Conservation (phyloP, 2,797 vertebrate genomes). For the Rhadinocentrus ornatus region DNA sequence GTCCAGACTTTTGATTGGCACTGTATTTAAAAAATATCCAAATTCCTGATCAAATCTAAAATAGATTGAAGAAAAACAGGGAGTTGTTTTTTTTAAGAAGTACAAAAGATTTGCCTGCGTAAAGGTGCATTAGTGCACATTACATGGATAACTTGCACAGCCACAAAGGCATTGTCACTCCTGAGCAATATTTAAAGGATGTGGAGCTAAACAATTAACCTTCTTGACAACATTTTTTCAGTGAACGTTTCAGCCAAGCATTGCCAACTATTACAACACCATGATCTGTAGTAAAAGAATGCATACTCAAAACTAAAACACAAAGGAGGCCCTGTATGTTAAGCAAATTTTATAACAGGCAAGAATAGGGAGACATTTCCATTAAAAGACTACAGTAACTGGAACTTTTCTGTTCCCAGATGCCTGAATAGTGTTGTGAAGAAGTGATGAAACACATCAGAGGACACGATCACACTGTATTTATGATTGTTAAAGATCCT, state of each 20-base stretch:
- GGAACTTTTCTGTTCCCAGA: background rate
- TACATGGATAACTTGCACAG: background rate
- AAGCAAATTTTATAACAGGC: no score
- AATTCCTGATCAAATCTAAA: background rate
- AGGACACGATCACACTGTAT: background rate
- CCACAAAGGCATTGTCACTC: background rate
- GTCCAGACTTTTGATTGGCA: background rate
- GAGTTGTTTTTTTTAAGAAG: no score
- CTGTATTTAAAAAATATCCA: background rate
- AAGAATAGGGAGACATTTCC: no score
- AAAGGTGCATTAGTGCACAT: background rate
- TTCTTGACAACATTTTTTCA: background rate
- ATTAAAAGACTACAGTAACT: background rate
- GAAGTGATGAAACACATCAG: background rate
- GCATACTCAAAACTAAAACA: background rate
- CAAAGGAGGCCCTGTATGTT: no score
- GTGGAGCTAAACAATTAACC: background rate
- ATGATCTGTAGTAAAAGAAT: background rate
- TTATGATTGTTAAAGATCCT: background rate
- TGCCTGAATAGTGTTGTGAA: background rate
- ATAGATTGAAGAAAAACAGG: no score
- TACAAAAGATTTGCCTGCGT: no score
- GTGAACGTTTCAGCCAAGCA: background rate
- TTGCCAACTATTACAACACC: background rate
- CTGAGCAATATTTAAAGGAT: background rate